A percentile compares a stretch with the other conserved stretches of the same genome.
phyloP scores from a whole-genome alignment of 2,888 invertebrate genomes.

The Troides oblongomaculatus region DNA sequence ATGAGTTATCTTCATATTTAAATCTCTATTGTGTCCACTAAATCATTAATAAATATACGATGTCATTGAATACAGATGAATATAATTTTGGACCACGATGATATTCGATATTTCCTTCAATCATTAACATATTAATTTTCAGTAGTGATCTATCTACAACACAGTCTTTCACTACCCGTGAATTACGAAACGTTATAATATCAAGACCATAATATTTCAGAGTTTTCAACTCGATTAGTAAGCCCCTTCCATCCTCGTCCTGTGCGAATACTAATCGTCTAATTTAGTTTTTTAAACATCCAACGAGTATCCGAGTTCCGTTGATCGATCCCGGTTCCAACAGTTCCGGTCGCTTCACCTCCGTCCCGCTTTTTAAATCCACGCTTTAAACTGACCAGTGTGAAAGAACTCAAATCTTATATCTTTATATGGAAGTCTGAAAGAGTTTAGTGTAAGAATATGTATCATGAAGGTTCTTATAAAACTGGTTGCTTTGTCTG shows the following conservation, averaged over 20 bases:
- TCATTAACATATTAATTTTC: no score
- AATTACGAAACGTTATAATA: neutral
- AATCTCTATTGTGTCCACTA: no score
- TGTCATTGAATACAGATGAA: no score
- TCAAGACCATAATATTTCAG: constrained; percentile 35
- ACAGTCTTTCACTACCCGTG: neutral
- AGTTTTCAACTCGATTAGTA: constrained; percentile 25
- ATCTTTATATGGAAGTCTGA: constrained; percentile 41
- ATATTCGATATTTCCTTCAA: no score
- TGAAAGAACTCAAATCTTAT: constrained; percentile 46
- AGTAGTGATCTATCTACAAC: no score
- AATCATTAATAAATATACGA: neutral
- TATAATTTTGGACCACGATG: no score
- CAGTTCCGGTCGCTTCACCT: constrained; percentile 72
- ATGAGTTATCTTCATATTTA: neutral
- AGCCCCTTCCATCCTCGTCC: constrained; percentile 32
- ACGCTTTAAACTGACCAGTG: constrained; percentile 60
- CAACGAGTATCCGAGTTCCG: constrained; percentile 62
- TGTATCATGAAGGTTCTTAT: constrained; percentile 37
- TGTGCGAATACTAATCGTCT: constrained; percentile 73
- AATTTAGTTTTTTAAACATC: constrained; percentile 75
- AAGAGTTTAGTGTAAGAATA: constrained; percentile 31
- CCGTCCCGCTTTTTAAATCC: constrained; percentile 72
- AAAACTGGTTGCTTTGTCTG: constrained; percentile 67
- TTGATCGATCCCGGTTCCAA: constrained; percentile 71